Conservation (phyloP, 2,888 invertebrate species). For the Philhelius pedissequus region DNA sequence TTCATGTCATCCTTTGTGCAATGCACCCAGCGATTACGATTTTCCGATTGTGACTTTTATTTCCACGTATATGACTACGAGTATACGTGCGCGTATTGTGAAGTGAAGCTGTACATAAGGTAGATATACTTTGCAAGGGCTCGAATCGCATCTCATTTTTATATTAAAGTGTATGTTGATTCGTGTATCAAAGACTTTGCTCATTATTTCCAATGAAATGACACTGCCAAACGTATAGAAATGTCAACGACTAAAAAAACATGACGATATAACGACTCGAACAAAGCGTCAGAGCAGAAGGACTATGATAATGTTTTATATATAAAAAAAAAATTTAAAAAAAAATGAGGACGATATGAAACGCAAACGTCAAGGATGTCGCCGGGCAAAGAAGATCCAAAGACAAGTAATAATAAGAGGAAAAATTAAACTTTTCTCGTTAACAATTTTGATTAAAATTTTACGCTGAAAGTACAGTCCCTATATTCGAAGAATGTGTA, state of each 20-base stretch:
- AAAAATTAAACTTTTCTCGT: constrained; percentile 71
- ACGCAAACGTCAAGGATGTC: constrained; percentile 4
- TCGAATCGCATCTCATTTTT: background rate
- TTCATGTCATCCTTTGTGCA: constrained; percentile 9
- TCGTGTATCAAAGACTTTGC: constrained; percentile 56
- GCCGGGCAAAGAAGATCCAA: constrained; percentile 9
- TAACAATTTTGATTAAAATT: constrained; percentile 71
- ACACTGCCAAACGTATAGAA: constrained; percentile 42
- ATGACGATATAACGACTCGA: constrained; percentile 3
- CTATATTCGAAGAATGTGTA: constrained; percentile 10
- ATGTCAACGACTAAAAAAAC: constrained; percentile 35
- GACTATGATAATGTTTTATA: background rate
- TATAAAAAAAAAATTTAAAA: background rate
- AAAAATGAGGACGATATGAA: background rate
- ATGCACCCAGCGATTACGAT: background rate
- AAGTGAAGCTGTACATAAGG: background rate
- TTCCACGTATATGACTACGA: background rate
- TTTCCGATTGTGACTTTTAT: background rate
- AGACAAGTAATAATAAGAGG: constrained; percentile 70
- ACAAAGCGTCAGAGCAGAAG: constrained; percentile 10
- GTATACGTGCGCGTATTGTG: background rate
- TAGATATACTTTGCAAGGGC: background rate
- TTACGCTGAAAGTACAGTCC: constrained; percentile 54
- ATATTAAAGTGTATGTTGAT: constrained; percentile 43
- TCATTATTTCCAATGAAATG: constrained; percentile 60